These are phyloP conservation scores for Heliconius aoede DNA, from an alignment of 2,888 invertebrate genomes.

Conservation along the genomic window DNA sequence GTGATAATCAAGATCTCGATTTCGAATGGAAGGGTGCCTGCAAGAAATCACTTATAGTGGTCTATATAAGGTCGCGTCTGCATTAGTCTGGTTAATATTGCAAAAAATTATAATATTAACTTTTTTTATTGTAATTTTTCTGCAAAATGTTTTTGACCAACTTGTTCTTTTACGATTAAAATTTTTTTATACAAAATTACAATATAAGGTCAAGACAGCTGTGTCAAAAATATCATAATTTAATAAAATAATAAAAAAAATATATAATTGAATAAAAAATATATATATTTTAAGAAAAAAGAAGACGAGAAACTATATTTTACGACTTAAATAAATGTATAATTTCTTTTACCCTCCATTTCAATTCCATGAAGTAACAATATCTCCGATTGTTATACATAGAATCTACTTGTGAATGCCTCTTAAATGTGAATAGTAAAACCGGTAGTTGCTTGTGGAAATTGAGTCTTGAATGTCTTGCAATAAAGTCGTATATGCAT, in stretches of 20 bases:
- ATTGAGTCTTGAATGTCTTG: conserved; percentile 24
- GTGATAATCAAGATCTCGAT: no score
- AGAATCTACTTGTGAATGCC: conserved; percentile 36
- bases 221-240: no score
- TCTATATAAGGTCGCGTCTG: no score
- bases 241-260: not conserved
- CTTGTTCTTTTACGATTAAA: no score
- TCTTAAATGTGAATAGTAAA: conserved; percentile 32
- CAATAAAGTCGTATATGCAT: conserved; percentile 36
- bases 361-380: conserved; percentile 31
- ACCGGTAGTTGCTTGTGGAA: conserved; percentile 11
- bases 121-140: no score
- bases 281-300: not conserved
- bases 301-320: not conserved
- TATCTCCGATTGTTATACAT: conserved; percentile 32
- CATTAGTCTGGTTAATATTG: no score
- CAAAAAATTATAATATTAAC: no score
- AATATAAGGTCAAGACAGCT: no score
- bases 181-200: no score
- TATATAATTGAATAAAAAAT: not conserved
- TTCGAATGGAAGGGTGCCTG: no score
- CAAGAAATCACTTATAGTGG: no score
- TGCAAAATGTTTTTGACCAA: no score
- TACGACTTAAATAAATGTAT: not conserved
- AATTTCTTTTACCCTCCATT: conserved; percentile 12